Percentiles rank a stretch among this genome's conserved stretches.
These are phyloP conservation scores for Dione juno DNA, from an alignment of 2,888 invertebrate genomes.

Conservation along the genomic window DNA sequence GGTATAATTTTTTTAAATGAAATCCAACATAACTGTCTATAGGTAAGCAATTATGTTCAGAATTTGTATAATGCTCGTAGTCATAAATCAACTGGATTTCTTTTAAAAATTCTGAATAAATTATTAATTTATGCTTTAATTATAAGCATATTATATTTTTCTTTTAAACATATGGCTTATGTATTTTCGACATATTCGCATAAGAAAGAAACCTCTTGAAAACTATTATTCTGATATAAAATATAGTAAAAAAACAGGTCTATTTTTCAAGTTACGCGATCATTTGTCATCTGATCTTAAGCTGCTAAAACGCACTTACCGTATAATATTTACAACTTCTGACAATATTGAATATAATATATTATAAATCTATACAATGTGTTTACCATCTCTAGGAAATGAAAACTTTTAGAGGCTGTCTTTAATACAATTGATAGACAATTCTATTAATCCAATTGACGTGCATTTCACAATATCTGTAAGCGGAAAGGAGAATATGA, in stretches of 20 bases:
- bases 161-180: not conserved
- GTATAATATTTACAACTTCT: constrained; percentile 9
- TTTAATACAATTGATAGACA: no score
- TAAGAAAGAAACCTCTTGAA: not conserved
- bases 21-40: no score
- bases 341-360: not conserved
- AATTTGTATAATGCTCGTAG: no score
- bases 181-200: not conserved
- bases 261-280: constrained; percentile 7
- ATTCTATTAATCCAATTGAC: no score
- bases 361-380: not conserved
- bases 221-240: not conserved
- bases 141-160: not conserved
- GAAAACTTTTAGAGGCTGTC: no score
- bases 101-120: no score
- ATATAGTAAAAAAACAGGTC: constrained; percentile 7
- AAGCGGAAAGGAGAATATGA: no score
- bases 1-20: no score
- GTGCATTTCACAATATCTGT: no score
- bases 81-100: no score
- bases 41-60: no score
- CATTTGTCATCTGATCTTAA: constrained; percentile 20
- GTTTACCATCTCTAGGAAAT: not conserved
- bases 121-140: no score
- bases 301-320: constrained; percentile 1